Evolutionary conservation across 2,888 invertebrate species (phyloP), one percentile per base, ranked within the genome.

Genomic region (Netelia inedita): DNA sequence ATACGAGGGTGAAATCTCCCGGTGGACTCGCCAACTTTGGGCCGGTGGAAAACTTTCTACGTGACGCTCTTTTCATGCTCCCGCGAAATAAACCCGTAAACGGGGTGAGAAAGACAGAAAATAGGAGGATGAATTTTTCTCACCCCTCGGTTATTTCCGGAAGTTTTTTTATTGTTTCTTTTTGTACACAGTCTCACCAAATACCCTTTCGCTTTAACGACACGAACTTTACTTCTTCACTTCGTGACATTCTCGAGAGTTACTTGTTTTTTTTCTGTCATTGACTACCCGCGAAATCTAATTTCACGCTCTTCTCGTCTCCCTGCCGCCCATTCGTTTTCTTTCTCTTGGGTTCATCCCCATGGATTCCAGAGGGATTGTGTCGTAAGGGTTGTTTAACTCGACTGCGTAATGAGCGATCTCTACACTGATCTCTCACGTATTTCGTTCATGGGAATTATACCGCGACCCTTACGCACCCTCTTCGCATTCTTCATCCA

Each of bases 1-100:
- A 35, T 35, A 35, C 16, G 5, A 66, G 41, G 43, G 43, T 14
- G 11, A 8, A 35, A 74, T 11, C n/a, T 59, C 28, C 19, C 74
- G 2, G n/a, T 19, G 19, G 35, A 21, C 21, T 50, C 19, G 63
- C 19, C 23, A 63, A 63, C 46, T 74, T 23, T 41, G n/a, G 19
- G 55, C n/a, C 50, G 1, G 46, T 16, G 19, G n/a, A 28, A 74
- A 75, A 11, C 35, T 66, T 55, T 66, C 5, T 41, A 46, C 35
- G 6, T 21, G 53, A 46, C 43, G 41, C 21, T 66, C 66, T 75
- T 66, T 65, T 55, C 41, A 21, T 41, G n/a, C 10, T 35, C 46
- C 2, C 46, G 14, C 11, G 14, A 14, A 14, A 14, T 46, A 10
- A 46, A 46, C 46, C 11, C 14, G 46, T 46, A 14, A 46, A 2